These are phyloP conservation scores for Macrobrachium nipponense DNA, from an alignment of 1,140 invertebrate genomes.

Conservation along the genomic window DNA sequence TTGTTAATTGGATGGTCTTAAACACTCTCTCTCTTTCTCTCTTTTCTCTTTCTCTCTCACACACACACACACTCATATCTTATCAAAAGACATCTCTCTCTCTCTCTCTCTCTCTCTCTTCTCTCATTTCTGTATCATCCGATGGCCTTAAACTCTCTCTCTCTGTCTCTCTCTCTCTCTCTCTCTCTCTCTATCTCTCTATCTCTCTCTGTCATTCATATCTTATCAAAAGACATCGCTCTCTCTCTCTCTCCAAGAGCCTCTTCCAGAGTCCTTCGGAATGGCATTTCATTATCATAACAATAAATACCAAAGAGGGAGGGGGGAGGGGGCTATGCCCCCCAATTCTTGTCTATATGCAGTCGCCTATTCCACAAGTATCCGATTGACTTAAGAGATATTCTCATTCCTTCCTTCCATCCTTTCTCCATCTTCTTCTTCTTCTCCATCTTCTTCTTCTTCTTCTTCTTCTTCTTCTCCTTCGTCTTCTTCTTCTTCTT, in stretches of 20 bases:
- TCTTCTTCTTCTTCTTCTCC: too few species aligned
- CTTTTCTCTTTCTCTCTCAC: conserved; percentile 14
- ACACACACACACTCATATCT: too few species aligned
- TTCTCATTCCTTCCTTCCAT: neutral
- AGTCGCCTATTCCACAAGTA: too few species aligned
- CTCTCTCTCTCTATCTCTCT: conserved; percentile 22
- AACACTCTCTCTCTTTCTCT: neutral
- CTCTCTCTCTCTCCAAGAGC: neutral
- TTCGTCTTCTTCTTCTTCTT: too few species aligned
- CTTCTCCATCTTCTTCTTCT: too few species aligned
- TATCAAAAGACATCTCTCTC: conserved; percentile 3
- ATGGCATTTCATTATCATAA: too few species aligned
- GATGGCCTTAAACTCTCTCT: too few species aligned
- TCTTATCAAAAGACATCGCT: neutral
- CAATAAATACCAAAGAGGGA: too few species aligned
- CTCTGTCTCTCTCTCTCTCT: conserved; percentile 26
- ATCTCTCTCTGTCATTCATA: neutral
- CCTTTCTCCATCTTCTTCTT: too few species aligned
- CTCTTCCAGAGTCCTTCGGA: too few species aligned
- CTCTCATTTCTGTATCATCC: neutral
- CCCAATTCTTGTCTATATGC: neutral
- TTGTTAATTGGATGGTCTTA: neutral
- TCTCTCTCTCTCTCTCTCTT: conserved; percentile 33
- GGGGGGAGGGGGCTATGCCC: too few species aligned
- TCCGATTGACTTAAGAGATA: neutral